Base-by-base conservation (phyloP, 2,113 vertebrate species). In the Riparia riparia region DNA sequence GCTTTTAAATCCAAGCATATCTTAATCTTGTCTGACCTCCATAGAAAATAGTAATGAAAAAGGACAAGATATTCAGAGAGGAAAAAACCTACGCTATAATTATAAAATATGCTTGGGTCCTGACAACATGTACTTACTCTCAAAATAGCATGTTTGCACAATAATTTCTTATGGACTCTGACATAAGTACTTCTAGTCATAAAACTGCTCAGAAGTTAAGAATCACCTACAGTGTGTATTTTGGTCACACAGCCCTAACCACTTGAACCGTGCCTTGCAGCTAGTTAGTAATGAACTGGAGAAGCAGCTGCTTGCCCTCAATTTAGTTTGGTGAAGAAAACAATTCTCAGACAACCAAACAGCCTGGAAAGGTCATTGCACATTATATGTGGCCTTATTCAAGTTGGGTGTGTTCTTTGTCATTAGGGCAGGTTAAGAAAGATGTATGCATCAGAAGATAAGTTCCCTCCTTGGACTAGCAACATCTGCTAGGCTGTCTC, bases 371-470 rank as follows among this genome's bases (percentile, higher is more conserved):
- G 74, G 68, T 65, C 47, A 32, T 6, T 0, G 0, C 11, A 54
- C 5, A 17, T 22, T 45, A n/a, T 10, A 49, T 1, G 9, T 2
- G 3, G 14, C 21, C 18, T 34, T 65, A 9, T 18, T 89, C 0
- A 0, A 50, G 34, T 0, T 54, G 29, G 1, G 16, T 11, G 18
- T 31, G 25, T n/a, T 76, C 88, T 56, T 21, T 47, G 14, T 47
- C 60, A 44, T 25, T 1, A 7, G 41, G 37, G 18, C 18, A 54
- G 47, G 16, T 78, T 17, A 84, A 72, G 54, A 84, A 91, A 94
- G 51, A 41, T 32, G 22, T 12, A 47, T 9, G 26, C 16, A 34
- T 32, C 39, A 39, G 42, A 74, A 79, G 34, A 28, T 50, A 24
- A 25, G 76, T 42, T 64, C 81, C 9, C 42, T 78, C 74, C 58